Base-by-base conservation (phyloP, 1,140 invertebrate genomes). In the Antheraea pernyi region DNA sequence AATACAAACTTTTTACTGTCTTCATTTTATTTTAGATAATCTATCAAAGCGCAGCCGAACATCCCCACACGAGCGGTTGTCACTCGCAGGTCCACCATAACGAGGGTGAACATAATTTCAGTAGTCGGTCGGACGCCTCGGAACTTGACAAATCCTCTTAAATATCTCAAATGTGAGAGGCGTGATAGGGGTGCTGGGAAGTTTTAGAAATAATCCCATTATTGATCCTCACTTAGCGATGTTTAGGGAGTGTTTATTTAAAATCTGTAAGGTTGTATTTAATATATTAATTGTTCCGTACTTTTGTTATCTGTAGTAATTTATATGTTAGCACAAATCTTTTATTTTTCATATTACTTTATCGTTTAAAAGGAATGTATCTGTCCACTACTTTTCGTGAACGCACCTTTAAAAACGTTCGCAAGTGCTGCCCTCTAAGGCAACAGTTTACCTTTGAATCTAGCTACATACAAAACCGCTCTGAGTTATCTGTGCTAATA, bases 121-220 rank as follows among this genome's bases (percentile, higher is more conserved):
- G 60, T 60, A 71, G 68, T 67, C 75, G 76, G 74, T 68, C 70
- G 65, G 65, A 78, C 75, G 72, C 73, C 72, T 75, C 72, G 30
- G 18, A 72, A 74, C 73, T 75, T 77, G 72, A 80, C 74, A 82
- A 78, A 82, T 81, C 76, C 81, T 73, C 81, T 83, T 83, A 77
- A 79, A 83, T 81, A 78, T 72, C 75, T 73, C 74, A 72, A 80
- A 78, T 73, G 67, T 61, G 60, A 72, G 58, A 53, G 46, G 46
- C 46, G 46, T 53, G 46, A 53, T 53, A 53, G 48, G 64, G 70
- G 65, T 70, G 72, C 74, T 73, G 53, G 72, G 63, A 75, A 79
- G 74, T 76, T 76, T 80, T 59, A 59, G 70, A 72, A 64, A 74
- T 82, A 78, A 78, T 82, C 76, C 53, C 63, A 72, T 78, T 82